Percentiles rank a stretch among this genome's conserved stretches.
Conservation (phyloP, 2,113 vertebrate species). For the Hypocryptadius cinnamomeus region DNA sequence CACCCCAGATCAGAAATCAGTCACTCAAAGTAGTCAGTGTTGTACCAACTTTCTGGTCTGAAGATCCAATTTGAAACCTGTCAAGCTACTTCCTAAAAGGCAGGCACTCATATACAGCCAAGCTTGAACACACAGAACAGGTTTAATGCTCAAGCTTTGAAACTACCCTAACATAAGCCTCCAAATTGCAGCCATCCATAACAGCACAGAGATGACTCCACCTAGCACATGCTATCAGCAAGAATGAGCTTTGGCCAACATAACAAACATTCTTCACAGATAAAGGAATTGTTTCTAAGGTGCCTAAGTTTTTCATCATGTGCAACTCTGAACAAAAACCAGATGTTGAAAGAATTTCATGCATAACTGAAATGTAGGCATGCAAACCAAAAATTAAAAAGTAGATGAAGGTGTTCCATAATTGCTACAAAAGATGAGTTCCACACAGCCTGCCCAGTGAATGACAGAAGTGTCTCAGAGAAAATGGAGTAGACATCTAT, state of each 20-base stretch:
- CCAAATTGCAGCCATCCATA: background rate
- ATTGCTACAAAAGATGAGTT: background rate
- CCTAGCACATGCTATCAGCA: rapidly evolving
- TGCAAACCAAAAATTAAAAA: background rate
- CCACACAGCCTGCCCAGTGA: background rate
- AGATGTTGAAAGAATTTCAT: background rate
- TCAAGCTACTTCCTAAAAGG: background rate
- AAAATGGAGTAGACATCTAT: background rate
- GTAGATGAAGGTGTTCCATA: rapidly evolving
- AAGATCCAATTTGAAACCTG: background rate
- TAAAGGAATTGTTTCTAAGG: background rate
- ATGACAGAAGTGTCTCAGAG: background rate
- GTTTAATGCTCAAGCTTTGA: background rate
- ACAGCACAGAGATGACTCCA: background rate
- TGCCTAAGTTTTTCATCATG: background rate
- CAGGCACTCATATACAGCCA: background rate
- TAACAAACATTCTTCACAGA: background rate
- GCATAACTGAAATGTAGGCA: background rate
- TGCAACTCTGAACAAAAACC: background rate
- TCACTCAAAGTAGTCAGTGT: background rate
- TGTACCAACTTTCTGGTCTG: background rate
- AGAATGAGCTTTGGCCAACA: background rate
- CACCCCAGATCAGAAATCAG: background rate
- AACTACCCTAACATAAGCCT: background rate
- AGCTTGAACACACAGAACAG: background rate